phyloP scores from a whole-genome alignment of 2,797 vertebrate species.

The Synaphobranchus kaupii region DNA sequence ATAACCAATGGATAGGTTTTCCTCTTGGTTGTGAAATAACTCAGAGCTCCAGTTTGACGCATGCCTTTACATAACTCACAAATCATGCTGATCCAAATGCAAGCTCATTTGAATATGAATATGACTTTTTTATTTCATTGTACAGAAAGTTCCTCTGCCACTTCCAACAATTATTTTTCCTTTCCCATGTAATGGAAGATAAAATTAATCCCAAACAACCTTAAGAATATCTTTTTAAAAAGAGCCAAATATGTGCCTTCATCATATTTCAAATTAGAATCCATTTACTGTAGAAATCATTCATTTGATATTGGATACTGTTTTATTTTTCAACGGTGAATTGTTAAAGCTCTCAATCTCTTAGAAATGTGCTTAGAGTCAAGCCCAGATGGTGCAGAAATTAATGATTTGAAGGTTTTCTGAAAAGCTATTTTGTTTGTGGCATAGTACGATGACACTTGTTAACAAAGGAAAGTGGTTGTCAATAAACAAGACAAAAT shows the following conservation, averaged over 20 bases:
- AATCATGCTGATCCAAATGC: conserved; percentile 18
- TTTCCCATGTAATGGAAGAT: conserved; percentile 16
- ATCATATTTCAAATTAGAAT: conserved; percentile 15
- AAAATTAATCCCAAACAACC: conserved; percentile 9
- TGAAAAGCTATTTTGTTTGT: conserved; percentile 25
- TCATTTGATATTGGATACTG: conserved; percentile 17
- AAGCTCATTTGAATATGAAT: conserved; percentile 14
- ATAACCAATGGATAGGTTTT: not conserved
- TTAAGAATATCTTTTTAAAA: conserved; percentile 12
- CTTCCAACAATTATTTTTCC: not conserved
- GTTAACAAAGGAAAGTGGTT: conserved; percentile 30
- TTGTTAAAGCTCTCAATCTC: conserved; percentile 32
- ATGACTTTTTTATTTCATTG: conserved; percentile 7
- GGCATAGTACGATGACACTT: conserved; percentile 17
- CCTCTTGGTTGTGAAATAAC: conserved; percentile 20
- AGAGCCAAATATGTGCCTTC: conserved; percentile 1
- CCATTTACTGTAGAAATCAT: conserved; percentile 23
- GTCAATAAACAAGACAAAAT: conserved; percentile 42
- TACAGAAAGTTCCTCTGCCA: conserved; percentile 1
- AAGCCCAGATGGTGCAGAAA: conserved; percentile 27
- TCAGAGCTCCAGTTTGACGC: not conserved
- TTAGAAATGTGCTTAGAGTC: conserved; percentile 25
- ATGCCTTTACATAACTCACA: conserved; percentile 22
- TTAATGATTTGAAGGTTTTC: conserved; percentile 20
- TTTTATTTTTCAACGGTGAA: conserved; percentile 26